Base-by-base conservation (phyloP, 2,888 invertebrate genomes). In the Pyralis farinalis region DNA sequence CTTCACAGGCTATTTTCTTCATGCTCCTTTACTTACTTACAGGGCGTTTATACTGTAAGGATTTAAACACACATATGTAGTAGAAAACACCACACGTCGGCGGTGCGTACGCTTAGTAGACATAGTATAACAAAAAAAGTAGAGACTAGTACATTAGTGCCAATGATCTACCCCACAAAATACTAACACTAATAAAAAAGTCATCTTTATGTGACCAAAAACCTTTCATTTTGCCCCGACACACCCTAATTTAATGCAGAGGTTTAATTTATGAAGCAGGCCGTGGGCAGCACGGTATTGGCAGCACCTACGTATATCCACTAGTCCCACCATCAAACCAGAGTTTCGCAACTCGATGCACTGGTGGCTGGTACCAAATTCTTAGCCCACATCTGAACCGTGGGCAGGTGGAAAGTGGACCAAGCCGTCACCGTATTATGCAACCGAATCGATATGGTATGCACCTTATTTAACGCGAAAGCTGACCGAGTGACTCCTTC, bases 391-490 rank as follows among this genome's bases (percentile, higher is more conserved):
- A 61, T 65, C 54, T 53, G 43, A 55, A 56, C 49, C 74, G 84
- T 83, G 86, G 86, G 85, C 76, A 74, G 83, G 76, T 83, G 82
- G 79, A 86, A 86, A 86, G 85, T 76, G 69, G 76, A 72, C 70
- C 74, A 63, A 54, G 52, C 53, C 57, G 57, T 64, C 61, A 58
- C 55, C 55, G 48, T 54, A 55, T 84, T 85, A 78, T 77, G 85
- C 77, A 84, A 85, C 60, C 39, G 44, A 44, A 63, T 71, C 62
- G 58, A 72, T 80, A 76, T 70, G 74, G 78, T 55, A 53, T 68
- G 71, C 66, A 69, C 77, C 78, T 70, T 79, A 77, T 76, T 69
- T 58, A 65, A 66, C 63, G 67, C 71, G 78, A 81, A 82, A 82
- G 76, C 69, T 57, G 63, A 63, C 59, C 47, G 25, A 55, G 45